These are phyloP conservation scores for Arion vulgaris DNA, from an alignment of 1,140 invertebrate species.

Conservation along the genomic window DNA sequence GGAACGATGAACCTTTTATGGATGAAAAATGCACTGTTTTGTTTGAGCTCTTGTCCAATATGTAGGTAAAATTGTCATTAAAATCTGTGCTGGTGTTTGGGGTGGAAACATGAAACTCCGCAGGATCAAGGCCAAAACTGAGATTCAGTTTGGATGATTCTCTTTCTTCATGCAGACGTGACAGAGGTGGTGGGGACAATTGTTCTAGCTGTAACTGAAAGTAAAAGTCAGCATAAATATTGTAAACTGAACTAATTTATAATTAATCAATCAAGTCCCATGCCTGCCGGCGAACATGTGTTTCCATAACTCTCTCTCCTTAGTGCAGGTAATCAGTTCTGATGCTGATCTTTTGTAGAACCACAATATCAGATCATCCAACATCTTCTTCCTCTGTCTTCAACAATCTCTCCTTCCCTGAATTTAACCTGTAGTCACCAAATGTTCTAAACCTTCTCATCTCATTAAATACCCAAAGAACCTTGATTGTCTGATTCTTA, in stretches of 20 bases:
- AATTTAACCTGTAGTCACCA: too few relatives aligned
- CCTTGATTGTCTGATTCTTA: too few relatives aligned
- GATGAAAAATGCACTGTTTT: too few relatives aligned
- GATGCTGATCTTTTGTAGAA: too few relatives aligned
- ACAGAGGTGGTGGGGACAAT: conserved; percentile 10
- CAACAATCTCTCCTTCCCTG: too few relatives aligned
- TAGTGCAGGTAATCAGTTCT: too few relatives aligned
- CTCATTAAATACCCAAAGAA: too few relatives aligned
- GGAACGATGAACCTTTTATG: too few relatives aligned
- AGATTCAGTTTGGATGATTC: conserved; percentile 3
- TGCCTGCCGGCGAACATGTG: background rate
- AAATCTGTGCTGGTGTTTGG: background rate
- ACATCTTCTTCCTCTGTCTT: too few relatives aligned
- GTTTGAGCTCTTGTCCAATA: background rate
- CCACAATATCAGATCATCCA: background rate
- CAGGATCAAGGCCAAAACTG: conserved; percentile 12
- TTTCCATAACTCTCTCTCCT: background rate
- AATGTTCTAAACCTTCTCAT: too few relatives aligned
- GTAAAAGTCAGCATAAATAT: background rate
- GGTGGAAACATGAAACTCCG: background rate
- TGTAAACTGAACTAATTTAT: background rate
- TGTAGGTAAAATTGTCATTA: background rate
- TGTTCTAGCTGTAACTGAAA: conserved; percentile 9
- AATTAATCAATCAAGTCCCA: too few relatives aligned
- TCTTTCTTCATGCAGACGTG: conserved; percentile 9